Evolutionary conservation across 1,140 invertebrate species (phyloP).

Genomic region (Atta cephalotes): DNA sequence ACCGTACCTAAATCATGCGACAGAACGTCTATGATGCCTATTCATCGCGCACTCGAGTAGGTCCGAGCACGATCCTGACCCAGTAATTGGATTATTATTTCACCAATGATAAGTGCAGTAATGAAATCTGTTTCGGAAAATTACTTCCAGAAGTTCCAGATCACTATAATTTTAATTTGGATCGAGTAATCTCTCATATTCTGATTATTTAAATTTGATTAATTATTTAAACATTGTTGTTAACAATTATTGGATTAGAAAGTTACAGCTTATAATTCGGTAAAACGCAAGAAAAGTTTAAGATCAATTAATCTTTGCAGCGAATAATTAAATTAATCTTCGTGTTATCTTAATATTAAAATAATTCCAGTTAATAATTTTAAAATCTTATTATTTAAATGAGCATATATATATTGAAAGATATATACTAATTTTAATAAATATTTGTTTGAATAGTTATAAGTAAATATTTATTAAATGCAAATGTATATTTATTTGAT

Average conservation of each 20-base stretch:
- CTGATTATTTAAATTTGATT: not conserved
- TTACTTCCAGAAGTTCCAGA: not conserved
- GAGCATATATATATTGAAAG: not conserved
- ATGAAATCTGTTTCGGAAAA: slow-evolving; percentile 52
- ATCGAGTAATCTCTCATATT: slow-evolving; percentile 1
- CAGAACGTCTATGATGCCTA: slow-evolving; percentile 66
- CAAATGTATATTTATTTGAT: too few species aligned
- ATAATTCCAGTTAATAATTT: not conserved
- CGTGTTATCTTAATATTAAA: too few species aligned
- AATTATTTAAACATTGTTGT: not conserved
- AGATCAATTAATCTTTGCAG: not conserved
- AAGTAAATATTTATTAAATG: too few species aligned
- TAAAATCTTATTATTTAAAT: not conserved
- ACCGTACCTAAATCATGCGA: slow-evolving; percentile 67
- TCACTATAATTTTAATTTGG: slow-evolving; percentile 21
- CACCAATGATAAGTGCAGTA: slow-evolving; percentile 49
- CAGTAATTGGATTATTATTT: slow-evolving; percentile 72
- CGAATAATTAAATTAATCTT: not conserved
- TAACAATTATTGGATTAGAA: not conserved
- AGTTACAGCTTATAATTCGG: not conserved
- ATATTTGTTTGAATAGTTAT: too few species aligned
- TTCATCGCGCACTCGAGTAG: slow-evolving; percentile 66
- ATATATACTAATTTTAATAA: too few species aligned
- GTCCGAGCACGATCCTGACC: slow-evolving; percentile 66
- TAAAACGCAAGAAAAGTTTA: not conserved